A percentile compares a stretch with the other conserved stretches of the same genome.
These are phyloP conservation scores for Chirona hameri DNA, from an alignment of 2,888 invertebrate species.

Conservation along the genomic window DNA sequence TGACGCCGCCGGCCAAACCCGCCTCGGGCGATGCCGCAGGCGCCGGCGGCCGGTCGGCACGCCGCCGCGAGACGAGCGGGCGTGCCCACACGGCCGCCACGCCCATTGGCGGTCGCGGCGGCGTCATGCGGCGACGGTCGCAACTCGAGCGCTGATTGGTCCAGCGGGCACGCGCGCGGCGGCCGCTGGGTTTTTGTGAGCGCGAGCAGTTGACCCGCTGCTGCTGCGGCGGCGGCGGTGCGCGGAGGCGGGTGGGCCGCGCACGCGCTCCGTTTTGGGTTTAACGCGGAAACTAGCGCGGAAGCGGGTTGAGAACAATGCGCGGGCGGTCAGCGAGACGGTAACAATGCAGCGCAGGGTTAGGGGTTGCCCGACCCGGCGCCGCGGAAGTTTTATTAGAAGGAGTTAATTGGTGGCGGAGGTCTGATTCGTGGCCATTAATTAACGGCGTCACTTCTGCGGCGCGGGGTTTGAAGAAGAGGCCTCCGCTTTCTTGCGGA, in stretches of 20 bases:
- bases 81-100: not conserved
- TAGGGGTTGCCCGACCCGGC: not conserved
- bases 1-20: not conserved
- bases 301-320: not conserved
- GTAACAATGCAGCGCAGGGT: not conserved
- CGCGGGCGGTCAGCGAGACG: not conserved
- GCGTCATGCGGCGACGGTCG: not conserved
- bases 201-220: not conserved
- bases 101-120: not conserved
- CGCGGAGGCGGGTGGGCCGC: not conserved
- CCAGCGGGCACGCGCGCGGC: not conserved
- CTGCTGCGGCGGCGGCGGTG: not conserved
- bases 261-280: not conserved
- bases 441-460: not conserved
- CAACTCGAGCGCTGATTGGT: not conserved
- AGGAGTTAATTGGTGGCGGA: not conserved
- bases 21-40: not conserved
- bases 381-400: not conserved
- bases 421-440: not conserved
- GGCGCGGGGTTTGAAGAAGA: not conserved
- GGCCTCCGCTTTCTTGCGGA: not conserved
- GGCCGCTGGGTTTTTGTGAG: not conserved
- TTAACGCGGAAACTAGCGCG: not conserved
- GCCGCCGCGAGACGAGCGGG: constrained; percentile 14
- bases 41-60: constrained; percentile 26